These are phyloP conservation scores for Pimephales promelas DNA, from an alignment of 2,113 vertebrate species.

Conservation along the genomic window DNA sequence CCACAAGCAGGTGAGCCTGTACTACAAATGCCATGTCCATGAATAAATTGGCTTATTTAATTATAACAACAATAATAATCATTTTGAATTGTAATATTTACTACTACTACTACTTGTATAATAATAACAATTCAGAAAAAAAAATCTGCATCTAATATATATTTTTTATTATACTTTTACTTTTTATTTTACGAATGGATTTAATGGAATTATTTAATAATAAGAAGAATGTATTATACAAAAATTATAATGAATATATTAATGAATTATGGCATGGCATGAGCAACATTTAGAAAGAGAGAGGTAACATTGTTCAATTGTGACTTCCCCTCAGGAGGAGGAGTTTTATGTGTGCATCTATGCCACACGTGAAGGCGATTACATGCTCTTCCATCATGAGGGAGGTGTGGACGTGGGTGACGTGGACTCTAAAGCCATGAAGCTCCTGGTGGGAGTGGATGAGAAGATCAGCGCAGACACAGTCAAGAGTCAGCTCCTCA, in stretches of 20 bases:
- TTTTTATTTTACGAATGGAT: neutral
- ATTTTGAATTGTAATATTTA: neutral
- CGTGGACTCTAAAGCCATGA: slow-evolving; percentile 95
- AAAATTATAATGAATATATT: neutral
- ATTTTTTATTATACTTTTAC: neutral
- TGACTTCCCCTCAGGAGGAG: slow-evolving; percentile 78
- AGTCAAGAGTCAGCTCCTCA: slow-evolving; percentile 83
- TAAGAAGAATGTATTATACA: neutral
- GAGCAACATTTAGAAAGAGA: neutral
- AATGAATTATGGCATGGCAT: neutral
- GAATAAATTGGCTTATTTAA: neutral
- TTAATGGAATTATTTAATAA: neutral
- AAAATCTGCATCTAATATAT: neutral
- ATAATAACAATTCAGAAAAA: too few relatives aligned
- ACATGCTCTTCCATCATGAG: slow-evolving; percentile 91
- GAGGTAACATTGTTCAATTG: neutral
- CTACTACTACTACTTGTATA: too few relatives aligned
- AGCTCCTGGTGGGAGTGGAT: slow-evolving; percentile 86
- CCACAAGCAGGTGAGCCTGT: slow-evolving; percentile 86
- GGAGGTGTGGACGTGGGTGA: slow-evolving; percentile 96
- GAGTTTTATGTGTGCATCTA: slow-evolving; percentile 97
- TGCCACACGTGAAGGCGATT: slow-evolving; percentile 90
- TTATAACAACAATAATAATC: neutral
- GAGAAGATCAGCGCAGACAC: slow-evolving; percentile 81
- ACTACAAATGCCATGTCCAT: neutral